phyloP scores from a whole-genome alignment of 2,888 invertebrate species.

The Monochamus alternatus region DNA sequence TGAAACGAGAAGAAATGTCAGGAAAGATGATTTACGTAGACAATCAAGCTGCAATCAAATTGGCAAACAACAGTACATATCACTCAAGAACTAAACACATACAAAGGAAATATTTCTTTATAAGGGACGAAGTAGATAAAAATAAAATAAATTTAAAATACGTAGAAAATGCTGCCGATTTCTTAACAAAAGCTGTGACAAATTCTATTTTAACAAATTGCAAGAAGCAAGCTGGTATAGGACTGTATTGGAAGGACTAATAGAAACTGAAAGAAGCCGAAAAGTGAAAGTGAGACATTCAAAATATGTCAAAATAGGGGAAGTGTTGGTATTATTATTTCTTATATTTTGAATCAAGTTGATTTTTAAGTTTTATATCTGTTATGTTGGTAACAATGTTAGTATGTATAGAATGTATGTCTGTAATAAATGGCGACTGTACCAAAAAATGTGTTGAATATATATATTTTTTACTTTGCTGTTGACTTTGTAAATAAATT shows the following conservation, averaged over 20 bases:
- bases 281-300: neutral
- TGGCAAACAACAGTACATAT: neutral
- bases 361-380: no score
- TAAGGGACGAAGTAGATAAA: conserved; percentile 2
- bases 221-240: neutral
- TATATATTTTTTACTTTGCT: no score
- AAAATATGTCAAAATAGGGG: conserved; percentile 1
- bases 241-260: neutral
- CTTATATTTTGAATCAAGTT: no score
- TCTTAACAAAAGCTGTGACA: conserved; percentile 9
- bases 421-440: no score
- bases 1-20: neutral
- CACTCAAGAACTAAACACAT: conserved; percentile 7
- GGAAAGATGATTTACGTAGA: neutral
- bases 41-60: neutral
- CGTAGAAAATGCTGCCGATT: conserved; percentile 2
- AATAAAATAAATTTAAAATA: conserved; percentile 8
- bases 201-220: neutral
- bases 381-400: no score
- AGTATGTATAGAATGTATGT: no score
- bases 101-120: neutral
- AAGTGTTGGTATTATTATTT: neutral
- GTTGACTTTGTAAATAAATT: no score
- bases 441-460: no score
- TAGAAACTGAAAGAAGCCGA: neutral